Evolutionary conservation across 1,140 invertebrate species (phyloP).

Genomic region (Drosophila repletoides): DNA sequence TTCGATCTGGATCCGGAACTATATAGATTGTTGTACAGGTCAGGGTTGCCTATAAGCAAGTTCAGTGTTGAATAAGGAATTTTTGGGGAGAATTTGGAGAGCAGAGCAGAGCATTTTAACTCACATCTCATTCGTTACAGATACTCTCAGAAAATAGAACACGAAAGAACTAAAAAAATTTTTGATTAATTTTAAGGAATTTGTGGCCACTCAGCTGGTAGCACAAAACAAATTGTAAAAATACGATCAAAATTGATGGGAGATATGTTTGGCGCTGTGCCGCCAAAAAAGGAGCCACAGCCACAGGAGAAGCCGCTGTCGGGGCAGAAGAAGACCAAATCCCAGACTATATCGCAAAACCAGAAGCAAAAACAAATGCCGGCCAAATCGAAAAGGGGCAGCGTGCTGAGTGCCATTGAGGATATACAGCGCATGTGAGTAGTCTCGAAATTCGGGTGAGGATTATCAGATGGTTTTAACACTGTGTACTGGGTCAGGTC

Average conservation of each 20-base stretch:
- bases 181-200: slow-evolving; percentile 1
- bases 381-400: slow-evolving; percentile 9
- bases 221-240: background rate
- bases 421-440: slow-evolving; percentile 62
- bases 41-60: background rate
- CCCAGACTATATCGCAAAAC: background rate
- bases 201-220: background rate
- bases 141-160: slow-evolving; percentile 10
- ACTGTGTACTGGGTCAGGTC: too few relatives aligned
- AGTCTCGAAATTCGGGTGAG: too few relatives aligned
- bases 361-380: background rate
- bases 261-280: background rate
- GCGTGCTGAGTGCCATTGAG: slow-evolving; percentile 32
- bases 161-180: slow-evolving; percentile 2
- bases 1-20: too few relatives aligned
- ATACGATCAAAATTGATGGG: slow-evolving; percentile 8
- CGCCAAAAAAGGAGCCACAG: background rate
- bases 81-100: background rate
- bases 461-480: too few relatives aligned
- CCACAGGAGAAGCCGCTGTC: background rate
- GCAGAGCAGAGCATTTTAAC: background rate
- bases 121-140: slow-evolving; percentile 9
- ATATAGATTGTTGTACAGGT: too few relatives aligned
- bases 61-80: too few relatives aligned
- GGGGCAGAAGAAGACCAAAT: background rate